These are phyloP conservation scores for Caenorhabditis sp. DNA, from an alignment of 2,888 invertebrate species.

Conservation along the genomic window DNA sequence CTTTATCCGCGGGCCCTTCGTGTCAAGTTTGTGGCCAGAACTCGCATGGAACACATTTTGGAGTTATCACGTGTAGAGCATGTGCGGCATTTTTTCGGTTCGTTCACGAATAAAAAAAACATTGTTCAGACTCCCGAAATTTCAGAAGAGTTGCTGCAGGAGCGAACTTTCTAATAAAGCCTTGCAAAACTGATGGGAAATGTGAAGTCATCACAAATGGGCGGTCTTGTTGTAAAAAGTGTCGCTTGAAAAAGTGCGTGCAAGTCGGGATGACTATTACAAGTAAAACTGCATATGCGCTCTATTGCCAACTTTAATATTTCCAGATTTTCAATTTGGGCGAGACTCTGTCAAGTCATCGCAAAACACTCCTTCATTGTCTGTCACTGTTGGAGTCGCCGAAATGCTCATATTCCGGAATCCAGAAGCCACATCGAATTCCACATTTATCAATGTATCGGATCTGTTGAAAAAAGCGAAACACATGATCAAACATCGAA, in stretches of 20 bases:
- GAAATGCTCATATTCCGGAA: no score
- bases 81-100: conserved; percentile 66
- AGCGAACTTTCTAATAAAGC: neutral
- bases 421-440: no score
- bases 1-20: conserved; percentile 36
- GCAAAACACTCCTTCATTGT: no score
- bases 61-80: conserved; percentile 63
- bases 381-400: no score
- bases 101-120: no score
- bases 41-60: conserved; percentile 60
- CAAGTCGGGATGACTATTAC: conserved; percentile 18
- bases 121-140: no score
- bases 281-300: neutral
- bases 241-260: conserved; percentile 25
- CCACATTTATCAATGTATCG: no score
- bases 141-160: no score
- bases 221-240: conserved; percentile 43
- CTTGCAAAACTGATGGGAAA: no score
- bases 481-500: no score
- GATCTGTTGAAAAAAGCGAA: no score
- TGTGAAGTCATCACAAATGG: no score
- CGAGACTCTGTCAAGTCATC: conserved; percentile 1
- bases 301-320: neutral
- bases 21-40: conserved; percentile 57
- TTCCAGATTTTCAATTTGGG: conserved; percentile 18